phyloP scores from a whole-genome alignment of 2,113 vertebrate species.

The Pelusios castaneus region DNA sequence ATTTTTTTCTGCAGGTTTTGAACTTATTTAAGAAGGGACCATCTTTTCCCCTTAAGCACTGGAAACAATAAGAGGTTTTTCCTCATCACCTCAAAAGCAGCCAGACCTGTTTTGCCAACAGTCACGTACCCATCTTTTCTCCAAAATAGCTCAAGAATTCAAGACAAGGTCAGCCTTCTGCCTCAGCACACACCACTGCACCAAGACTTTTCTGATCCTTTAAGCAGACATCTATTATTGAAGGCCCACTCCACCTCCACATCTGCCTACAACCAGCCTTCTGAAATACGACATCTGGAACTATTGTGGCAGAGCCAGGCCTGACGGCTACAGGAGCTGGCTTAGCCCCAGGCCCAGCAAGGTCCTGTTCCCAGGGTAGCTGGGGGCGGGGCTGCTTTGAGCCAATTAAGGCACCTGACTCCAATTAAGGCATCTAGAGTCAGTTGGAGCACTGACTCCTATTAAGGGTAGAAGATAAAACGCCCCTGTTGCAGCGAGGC shows the following conservation, averaged over 20 bases:
- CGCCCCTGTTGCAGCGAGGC: too few relatives aligned
- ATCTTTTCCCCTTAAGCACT: not conserved
- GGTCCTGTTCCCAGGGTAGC: too few relatives aligned
- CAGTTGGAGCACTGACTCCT: too few relatives aligned
- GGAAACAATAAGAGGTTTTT: not conserved
- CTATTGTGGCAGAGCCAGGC: too few relatives aligned
- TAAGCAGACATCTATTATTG: accelerated
- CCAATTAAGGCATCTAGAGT: too few relatives aligned
- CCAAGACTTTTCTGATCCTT: not conserved
- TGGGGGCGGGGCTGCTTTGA: too few relatives aligned
- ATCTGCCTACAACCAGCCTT: not conserved
- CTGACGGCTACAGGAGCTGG: too few relatives aligned
- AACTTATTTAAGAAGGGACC: not conserved
- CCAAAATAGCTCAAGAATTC: not conserved
- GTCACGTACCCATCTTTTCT: not conserved
- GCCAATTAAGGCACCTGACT: too few relatives aligned
- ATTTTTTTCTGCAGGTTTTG: not conserved
- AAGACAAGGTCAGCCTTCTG: accelerated
- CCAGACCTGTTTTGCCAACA: not conserved
- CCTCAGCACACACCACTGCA: accelerated
- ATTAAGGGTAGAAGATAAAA: too few relatives aligned
- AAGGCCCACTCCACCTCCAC: not conserved
- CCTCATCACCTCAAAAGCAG: not conserved
- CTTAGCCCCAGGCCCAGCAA: too few relatives aligned
- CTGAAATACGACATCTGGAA: not conserved